Evolutionary conservation across 2,113 vertebrate species (phyloP).

Genomic region (Lepisosteus osseus): DNA sequence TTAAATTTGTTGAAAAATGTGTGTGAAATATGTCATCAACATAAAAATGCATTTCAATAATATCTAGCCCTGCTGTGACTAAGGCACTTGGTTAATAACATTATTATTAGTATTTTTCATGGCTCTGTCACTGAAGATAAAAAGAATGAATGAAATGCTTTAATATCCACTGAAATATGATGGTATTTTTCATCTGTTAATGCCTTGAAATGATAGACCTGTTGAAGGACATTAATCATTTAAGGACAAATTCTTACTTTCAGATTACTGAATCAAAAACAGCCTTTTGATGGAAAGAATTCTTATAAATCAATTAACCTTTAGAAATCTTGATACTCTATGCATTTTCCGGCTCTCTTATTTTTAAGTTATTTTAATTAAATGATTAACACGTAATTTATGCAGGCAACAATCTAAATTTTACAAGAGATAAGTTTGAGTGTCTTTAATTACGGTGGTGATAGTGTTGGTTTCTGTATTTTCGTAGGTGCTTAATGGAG

Average conservation of each 20-base stretch:
- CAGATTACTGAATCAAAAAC: too few relatives aligned
- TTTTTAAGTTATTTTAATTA: not conserved
- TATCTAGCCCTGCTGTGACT: not conserved
- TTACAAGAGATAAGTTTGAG: not conserved
- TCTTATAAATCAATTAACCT: not conserved
- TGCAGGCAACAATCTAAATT: not conserved
- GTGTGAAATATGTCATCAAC: not conserved
- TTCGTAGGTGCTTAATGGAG: not conserved
- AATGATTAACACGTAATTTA: not conserved
- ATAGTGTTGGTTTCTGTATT: not conserved
- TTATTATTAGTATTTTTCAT: not conserved
- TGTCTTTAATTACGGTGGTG: not conserved
- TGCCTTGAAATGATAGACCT: not conserved
- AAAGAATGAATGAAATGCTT: too few relatives aligned
- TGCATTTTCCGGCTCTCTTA: too few relatives aligned
- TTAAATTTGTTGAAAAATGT: not conserved
- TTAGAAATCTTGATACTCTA: too few relatives aligned
- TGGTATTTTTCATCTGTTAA: too few relatives aligned
- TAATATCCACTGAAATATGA: too few relatives aligned
- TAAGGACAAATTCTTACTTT: not conserved
- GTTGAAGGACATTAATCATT: conserved; percentile 1
- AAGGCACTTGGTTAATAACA: not conserved
- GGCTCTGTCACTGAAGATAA: not conserved
- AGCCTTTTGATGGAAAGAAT: too few relatives aligned
- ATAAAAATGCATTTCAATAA: not conserved